Evolutionary conservation across 2,113 vertebrate genomes (phyloP).

Genomic region (Propithecus coquereli): DNA sequence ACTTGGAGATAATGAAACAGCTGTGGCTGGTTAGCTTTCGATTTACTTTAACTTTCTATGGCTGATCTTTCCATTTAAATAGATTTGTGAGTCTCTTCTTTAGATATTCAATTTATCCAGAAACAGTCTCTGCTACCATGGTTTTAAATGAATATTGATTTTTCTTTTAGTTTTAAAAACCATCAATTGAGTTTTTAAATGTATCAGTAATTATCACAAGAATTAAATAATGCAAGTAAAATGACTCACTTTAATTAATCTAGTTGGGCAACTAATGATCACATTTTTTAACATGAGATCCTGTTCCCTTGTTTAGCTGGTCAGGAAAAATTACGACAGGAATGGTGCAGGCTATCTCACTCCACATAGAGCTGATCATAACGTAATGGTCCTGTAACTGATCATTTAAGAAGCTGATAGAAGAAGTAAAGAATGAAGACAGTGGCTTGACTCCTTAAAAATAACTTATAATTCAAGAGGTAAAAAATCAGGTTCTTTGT

Average conservation of each 20-base stretch:
- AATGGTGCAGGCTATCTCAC: not conserved
- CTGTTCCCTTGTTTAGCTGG: not conserved
- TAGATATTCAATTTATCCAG: conserved; percentile 39
- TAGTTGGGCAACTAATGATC: not conserved
- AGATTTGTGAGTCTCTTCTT: conserved; percentile 48
- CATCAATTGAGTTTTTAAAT: conserved; percentile 45
- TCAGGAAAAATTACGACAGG: not conserved
- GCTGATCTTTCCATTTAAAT: conserved; percentile 39
- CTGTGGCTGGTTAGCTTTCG: conserved; percentile 48
- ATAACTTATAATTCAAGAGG: not conserved
- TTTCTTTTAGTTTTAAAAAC: conserved; percentile 59
- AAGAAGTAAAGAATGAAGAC: not conserved
- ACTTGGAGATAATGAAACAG: conserved; percentile 53
- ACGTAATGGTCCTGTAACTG: not conserved
- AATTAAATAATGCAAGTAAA: conserved; percentile 45
- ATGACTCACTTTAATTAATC: conserved; percentile 25
- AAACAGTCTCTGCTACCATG: conserved; percentile 31
- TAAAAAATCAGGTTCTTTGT: not conserved
- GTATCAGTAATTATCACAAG: conserved; percentile 48
- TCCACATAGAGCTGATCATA: not conserved
- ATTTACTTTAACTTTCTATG: conserved; percentile 53
- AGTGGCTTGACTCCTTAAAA: not conserved
- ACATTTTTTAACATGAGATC: not conserved
- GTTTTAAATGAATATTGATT: conserved; percentile 60
- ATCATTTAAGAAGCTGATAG: not conserved